These are phyloP conservation scores for Pyrocoelia pectoralis DNA, from an alignment of 2,888 invertebrate genomes.

Conservation along the genomic window DNA sequence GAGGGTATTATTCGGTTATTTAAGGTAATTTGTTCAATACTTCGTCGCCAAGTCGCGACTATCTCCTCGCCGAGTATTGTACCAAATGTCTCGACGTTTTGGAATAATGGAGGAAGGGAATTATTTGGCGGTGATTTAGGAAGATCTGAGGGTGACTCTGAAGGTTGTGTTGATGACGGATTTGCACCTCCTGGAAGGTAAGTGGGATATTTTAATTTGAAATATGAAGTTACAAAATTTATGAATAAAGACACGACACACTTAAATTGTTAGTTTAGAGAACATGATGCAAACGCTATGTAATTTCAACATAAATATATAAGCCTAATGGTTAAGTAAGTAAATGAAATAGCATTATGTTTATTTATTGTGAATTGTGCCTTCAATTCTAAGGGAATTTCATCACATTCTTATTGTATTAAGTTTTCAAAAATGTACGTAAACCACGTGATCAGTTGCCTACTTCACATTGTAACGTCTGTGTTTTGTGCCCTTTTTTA, in stretches of 20 bases:
- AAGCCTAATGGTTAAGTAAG: no score
- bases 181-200: conserved; percentile 50
- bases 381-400: no score
- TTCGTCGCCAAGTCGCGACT: conserved; percentile 80
- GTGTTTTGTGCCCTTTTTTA: no score
- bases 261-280: not conserved
- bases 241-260: not conserved
- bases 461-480: no score
- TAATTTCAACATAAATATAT: no score
- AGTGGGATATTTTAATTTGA: conserved; percentile 18
- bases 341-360: no score
- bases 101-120: conserved; percentile 65
- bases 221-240: not conserved
- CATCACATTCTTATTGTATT: no score
- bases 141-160: conserved; percentile 41
- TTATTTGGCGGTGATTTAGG: conserved; percentile 39
- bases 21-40: conserved; percentile 66
- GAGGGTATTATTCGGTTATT: conserved; percentile 50
- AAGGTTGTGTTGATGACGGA: conserved; percentile 41
- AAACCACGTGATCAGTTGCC: no score
- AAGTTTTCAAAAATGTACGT: no score
- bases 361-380: no score
- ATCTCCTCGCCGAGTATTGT: conserved; percentile 83
- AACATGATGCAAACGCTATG: no score
- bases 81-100: conserved; percentile 76